Evolutionary conservation across 2,113 vertebrate species (phyloP).

Genomic region (Bagarius yarrelli): DNA sequence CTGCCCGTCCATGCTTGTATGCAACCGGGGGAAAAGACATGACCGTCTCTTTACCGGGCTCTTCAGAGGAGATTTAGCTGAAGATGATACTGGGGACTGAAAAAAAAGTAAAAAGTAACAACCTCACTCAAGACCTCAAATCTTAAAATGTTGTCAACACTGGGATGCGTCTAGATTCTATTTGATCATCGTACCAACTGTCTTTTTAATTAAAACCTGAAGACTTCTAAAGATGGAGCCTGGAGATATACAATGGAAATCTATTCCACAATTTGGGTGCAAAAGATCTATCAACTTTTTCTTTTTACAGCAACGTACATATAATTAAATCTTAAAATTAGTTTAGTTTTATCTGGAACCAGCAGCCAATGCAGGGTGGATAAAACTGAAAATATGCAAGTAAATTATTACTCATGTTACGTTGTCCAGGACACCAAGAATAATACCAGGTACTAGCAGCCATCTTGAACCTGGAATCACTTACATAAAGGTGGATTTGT

Average conservation of each 20-base stretch:
- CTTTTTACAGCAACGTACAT: too few relatives aligned
- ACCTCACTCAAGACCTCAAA: too few relatives aligned
- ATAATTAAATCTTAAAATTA: too few relatives aligned
- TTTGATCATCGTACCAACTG: background rate
- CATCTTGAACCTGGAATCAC: background rate
- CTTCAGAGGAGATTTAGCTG: constrained; percentile 79
- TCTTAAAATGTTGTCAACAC: background rate
- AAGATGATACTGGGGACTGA: constrained; percentile 47
- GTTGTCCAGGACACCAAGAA: background rate
- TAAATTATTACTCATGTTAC: background rate
- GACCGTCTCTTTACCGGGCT: constrained; percentile 89
- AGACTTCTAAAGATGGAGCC: too few relatives aligned
- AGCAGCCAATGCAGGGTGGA: too few relatives aligned
- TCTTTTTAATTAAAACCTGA: too few relatives aligned
- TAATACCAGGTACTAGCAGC: too few relatives aligned
- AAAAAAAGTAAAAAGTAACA: background rate
- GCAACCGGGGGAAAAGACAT: constrained; percentile 86
- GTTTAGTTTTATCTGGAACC: too few relatives aligned
- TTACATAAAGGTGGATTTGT: background rate
- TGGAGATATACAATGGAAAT: too few relatives aligned
- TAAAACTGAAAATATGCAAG: too few relatives aligned
- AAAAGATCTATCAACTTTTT: too few relatives aligned
- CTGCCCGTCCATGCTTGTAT: constrained; percentile 82
- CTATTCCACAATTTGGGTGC: too few relatives aligned
- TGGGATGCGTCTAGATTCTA: background rate